Conservation (phyloP, 2,113 vertebrate species). For the Chrysemys picta region DNA sequence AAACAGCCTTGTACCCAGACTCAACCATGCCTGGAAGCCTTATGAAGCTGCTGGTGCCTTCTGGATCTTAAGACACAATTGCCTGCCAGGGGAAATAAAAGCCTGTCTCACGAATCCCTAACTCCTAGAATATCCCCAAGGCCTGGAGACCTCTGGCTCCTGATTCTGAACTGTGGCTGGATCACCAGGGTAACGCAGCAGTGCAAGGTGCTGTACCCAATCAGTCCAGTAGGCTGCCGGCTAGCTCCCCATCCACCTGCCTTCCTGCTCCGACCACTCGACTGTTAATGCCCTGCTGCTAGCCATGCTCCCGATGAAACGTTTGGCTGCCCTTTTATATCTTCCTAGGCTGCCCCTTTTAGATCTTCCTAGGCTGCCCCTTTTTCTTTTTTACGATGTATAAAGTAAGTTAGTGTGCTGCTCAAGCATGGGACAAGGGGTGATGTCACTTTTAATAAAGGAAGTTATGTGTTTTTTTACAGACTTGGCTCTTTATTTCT, state of each 20-base stretch:
- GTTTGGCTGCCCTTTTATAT: neutral
- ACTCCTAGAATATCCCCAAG: too few relatives aligned
- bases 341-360: neutral
- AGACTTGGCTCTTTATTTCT: too few relatives aligned
- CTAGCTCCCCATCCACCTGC: neutral
- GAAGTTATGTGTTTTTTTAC: neutral
- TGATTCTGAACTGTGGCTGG: neutral
- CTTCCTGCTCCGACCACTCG: too few relatives aligned
- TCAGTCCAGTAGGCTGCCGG: neutral
- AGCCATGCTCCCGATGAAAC: neutral
- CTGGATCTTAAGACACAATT: neutral
- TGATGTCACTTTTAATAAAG: constrained; percentile 36
- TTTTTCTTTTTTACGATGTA: neutral
- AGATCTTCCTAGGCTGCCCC: neutral
- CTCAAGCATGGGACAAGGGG: neutral
- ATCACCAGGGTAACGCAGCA: too few relatives aligned
- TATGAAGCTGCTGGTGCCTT: neutral
- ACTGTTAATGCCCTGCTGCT: neutral
- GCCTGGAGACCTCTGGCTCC: neutral
- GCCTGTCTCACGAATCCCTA: too few relatives aligned
- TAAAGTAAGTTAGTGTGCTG: neutral
- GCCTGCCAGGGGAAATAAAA: neutral
- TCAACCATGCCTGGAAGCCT: neutral
- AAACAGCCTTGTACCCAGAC: neutral
- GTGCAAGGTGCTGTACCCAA: neutral